A percentile compares a stretch with the other conserved stretches of the same genome.
These are phyloP conservation scores for Parus major DNA, from an alignment of 2,113 vertebrate genomes.

Conservation along the genomic window DNA sequence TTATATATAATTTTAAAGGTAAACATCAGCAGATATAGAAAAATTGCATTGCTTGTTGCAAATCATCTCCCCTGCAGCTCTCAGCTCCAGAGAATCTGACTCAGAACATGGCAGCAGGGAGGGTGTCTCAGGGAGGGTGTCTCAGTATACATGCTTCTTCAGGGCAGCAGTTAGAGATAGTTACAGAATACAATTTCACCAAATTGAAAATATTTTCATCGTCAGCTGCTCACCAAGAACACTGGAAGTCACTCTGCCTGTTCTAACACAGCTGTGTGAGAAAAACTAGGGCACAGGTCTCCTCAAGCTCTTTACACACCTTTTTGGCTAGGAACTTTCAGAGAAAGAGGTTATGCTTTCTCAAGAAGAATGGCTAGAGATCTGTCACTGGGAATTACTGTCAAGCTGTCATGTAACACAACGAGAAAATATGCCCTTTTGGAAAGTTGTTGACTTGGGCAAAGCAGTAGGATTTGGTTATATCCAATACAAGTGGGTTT, in stretches of 20 bases:
- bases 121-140: constrained; percentile 25
- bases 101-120: constrained; percentile 48
- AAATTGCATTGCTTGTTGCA: constrained; percentile 88
- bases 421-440: not conserved
- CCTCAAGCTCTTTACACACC: constrained; percentile 22
- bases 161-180: constrained; percentile 70
- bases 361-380: not conserved
- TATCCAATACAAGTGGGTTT: not conserved
- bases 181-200: constrained; percentile 31
- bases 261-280: constrained; percentile 52
- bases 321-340: not conserved
- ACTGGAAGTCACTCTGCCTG: not conserved
- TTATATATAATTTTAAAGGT: constrained; percentile 70
- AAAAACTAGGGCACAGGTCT: constrained; percentile 17
- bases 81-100: constrained; percentile 45
- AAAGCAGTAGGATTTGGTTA: not conserved
- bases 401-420: not conserved
- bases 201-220: not conserved
- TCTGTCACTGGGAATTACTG: not conserved
- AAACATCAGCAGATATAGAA: constrained; percentile 80
- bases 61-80: constrained; percentile 68
- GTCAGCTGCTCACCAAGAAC: constrained; percentile 9
- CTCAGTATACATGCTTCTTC: constrained; percentile 58
- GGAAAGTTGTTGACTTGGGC: not conserved
- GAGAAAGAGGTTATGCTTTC: constrained; percentile 29